phyloP scores from a whole-genome alignment of 2,797 vertebrate species.

The Cynodonichthys magdalenae region DNA sequence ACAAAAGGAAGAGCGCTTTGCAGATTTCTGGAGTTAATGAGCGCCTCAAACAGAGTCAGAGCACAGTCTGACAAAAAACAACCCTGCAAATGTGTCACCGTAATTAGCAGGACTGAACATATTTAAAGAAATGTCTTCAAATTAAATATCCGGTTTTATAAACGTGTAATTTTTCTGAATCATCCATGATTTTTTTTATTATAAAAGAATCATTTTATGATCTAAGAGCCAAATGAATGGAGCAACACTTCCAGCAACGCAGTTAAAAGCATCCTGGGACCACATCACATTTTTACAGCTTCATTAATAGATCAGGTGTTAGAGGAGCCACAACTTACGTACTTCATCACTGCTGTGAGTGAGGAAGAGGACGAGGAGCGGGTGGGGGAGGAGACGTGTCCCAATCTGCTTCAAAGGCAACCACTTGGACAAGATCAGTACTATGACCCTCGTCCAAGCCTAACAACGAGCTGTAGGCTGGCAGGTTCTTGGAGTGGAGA shows the following conservation, averaged over 20 bases:
- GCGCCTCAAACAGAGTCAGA: no score
- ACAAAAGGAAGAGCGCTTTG: not conserved
- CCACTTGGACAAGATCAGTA: slow-evolving; percentile 75
- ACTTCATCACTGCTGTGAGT: slow-evolving; percentile 59
- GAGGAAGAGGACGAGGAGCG: slow-evolving; percentile 24
- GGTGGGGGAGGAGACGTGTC: slow-evolving; percentile 28
- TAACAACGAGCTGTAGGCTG: slow-evolving; percentile 75
- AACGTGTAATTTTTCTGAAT: not conserved
- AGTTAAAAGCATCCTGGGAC: slow-evolving; percentile 59
- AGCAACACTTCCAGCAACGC: slow-evolving; percentile 41
- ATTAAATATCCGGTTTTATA: not conserved
- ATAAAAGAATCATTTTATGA: not conserved
- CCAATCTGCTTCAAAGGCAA: slow-evolving; percentile 76
- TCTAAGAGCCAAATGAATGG: slow-evolving; percentile 54
- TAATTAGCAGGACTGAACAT: not conserved
- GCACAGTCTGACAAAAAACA: no score
- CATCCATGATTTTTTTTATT: not conserved
- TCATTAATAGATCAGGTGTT: slow-evolving; percentile 71
- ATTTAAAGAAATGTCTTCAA: not conserved
- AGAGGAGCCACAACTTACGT: slow-evolving; percentile 42
- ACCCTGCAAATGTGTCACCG: no score
- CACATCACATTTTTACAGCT: slow-evolving; percentile 57
- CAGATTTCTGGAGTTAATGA: not conserved
- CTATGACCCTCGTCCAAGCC: slow-evolving; percentile 71
- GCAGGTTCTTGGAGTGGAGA: slow-evolving; percentile 70